Conservation (phyloP, 2,888 invertebrate species). For the Acleris emargana region DNA sequence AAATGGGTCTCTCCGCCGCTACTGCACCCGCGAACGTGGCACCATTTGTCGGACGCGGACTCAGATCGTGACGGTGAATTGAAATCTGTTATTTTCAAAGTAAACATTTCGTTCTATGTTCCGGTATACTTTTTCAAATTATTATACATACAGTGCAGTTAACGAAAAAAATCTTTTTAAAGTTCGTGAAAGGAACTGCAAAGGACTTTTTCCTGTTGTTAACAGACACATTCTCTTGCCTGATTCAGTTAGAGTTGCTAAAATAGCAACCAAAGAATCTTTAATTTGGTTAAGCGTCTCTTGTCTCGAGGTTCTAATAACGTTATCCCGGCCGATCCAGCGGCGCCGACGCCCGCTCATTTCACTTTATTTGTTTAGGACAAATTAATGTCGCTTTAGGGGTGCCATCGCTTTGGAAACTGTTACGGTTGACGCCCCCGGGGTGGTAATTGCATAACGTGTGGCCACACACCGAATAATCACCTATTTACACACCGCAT, state of each 20-base stretch:
- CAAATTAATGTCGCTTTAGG: constrained; percentile 52
- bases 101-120: no score
- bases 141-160: not conserved
- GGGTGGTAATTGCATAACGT: constrained; percentile 6
- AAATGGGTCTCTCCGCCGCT: not conserved
- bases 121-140: not conserved
- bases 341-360: constrained; percentile 18
- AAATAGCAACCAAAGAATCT: constrained; percentile 32
- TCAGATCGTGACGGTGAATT: constrained; percentile 27
- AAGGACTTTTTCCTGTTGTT: constrained; percentile 1
- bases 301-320: constrained; percentile 30
- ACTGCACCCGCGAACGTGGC: constrained; percentile 1
- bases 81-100: constrained; percentile 7
- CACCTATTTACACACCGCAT: constrained; percentile 10
- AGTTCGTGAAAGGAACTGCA: not conserved
- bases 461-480: not conserved
- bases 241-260: constrained; percentile 14
- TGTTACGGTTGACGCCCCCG: constrained; percentile 30
- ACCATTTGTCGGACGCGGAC: constrained; percentile 22
- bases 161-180: no score
- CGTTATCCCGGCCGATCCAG: constrained; percentile 32
- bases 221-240: constrained; percentile 1
- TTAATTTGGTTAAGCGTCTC: constrained; percentile 29
- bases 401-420: constrained; percentile 46
- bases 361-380: constrained; percentile 57